phyloP scores from a whole-genome alignment of 2,797 vertebrate genomes.

The Eupleurogrammus muticus region DNA sequence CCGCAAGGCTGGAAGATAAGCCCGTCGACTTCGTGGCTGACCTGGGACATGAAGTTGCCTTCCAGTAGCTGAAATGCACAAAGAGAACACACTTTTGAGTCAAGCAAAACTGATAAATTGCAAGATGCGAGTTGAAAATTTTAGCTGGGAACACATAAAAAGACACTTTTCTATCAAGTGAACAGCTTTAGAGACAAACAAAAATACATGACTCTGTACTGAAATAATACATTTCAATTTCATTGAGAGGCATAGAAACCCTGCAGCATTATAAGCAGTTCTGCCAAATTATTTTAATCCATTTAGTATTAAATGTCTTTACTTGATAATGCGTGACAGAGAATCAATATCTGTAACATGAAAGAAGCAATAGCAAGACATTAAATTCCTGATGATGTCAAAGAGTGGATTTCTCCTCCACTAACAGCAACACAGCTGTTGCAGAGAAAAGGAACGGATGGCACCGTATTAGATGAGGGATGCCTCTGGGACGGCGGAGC shows the following conservation, averaged over 20 bases:
- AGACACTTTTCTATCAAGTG: constrained; percentile 39
- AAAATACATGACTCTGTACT: constrained; percentile 16
- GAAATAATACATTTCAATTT: constrained; percentile 17
- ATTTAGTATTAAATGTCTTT: constrained; percentile 31
- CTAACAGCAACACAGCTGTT: constrained; percentile 44
- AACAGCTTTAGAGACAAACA: constrained; percentile 2
- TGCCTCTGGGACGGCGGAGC: constrained; percentile 33
- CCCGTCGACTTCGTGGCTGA: constrained; percentile 98
- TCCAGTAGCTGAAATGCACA: constrained; percentile 89
- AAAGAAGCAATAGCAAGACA: constrained; percentile 52
- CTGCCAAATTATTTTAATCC: constrained; percentile 31
- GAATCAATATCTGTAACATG: constrained; percentile 52
- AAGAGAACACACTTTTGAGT: constrained; percentile 28
- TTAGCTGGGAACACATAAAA: constrained; percentile 27
- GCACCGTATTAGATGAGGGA: constrained; percentile 20
- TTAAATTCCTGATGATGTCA: constrained; percentile 39
- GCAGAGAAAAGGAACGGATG: constrained; percentile 17
- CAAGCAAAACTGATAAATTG: constrained; percentile 37
- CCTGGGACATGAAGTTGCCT: constrained; percentile 97
- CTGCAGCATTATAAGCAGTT: constrained; percentile 10
- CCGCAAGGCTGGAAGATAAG: constrained; percentile 97
- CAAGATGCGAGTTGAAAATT: constrained; percentile 26
- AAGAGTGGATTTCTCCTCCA: constrained; percentile 47
- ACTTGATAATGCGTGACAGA: constrained; percentile 43
- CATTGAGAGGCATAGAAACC: constrained; percentile 14